These are phyloP conservation scores for Pseudonaja textilis DNA, from an alignment of 2,113 vertebrate species.

Conservation along the genomic window DNA sequence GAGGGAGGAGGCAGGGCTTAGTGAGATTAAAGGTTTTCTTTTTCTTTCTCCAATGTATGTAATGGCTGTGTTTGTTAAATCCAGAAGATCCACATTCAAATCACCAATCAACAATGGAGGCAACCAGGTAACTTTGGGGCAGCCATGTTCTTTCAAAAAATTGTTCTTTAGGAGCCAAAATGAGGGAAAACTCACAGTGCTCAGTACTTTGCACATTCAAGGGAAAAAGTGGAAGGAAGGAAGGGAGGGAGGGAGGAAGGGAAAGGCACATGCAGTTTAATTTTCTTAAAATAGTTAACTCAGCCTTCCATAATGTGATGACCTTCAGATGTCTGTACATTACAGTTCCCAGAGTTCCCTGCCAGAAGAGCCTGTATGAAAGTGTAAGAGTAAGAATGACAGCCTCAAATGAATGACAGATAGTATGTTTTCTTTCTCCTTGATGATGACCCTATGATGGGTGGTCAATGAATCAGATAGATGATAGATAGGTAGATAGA, in stretches of 20 bases:
- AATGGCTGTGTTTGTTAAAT: neutral
- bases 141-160: neutral
- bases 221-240: neutral
- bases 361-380: neutral
- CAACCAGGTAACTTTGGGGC: neutral
- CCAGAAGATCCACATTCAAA: neutral
- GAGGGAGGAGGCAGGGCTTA: neutral
- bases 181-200: neutral
- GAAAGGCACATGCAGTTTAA: neutral
- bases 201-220: neutral
- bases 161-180: neutral
- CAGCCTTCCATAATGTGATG: neutral
- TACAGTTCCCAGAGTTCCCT: neutral
- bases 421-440: no score
- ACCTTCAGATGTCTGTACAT: neutral
- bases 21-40: neutral
- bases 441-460: no score
- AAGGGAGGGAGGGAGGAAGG: neutral
- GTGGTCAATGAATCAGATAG: no score
- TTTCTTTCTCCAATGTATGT: neutral
- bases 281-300: neutral
- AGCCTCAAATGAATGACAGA: neutral
- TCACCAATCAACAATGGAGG: neutral
- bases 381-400: neutral
- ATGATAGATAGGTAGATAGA: no score